Base-by-base conservation (phyloP, 2,797 vertebrate species). In the Galago senegalensis region DNA sequence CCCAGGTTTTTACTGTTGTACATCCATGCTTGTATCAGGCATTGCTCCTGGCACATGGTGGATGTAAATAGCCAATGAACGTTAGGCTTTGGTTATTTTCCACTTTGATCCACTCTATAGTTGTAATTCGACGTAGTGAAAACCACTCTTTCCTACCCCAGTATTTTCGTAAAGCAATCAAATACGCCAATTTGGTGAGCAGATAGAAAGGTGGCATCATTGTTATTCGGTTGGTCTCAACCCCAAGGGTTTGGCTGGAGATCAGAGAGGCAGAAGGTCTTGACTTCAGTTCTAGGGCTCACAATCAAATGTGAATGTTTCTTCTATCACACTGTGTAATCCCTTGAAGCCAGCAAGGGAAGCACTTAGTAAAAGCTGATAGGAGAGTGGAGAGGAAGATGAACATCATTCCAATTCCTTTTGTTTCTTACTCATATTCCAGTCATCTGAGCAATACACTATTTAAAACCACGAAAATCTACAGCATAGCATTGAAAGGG, bases 361-460 rank as follows among this genome's bases (percentile, higher is more conserved):
- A 46, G 16, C 34, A 25, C 7, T 82, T 46, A 49, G 46, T 86
- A 87, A 95, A 94, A 94, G n/a, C 37, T 94, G 21, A 69, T 60
- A 70, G 34, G 11, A 75, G 65, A 88, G 53, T 69, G 31, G 23
- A 94, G 17, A 61, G 27, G 25, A 90, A 49, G 73, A 81, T 73
- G 61, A 92, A 60, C 6, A 37, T 37, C 37, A 67, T 81, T 91
- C 14, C 56, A 91, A 40, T 89, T 91, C 83, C 6, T 89, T 89
- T 82, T 75, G 61, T 86, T 93, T 89, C 40, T 96, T 89, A 85
- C 25, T 94, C 27, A 49, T 82, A 87, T 96, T 93, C 67, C 69
- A 83, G 82, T 90, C 27, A 80, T 93, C 58, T 60, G 37, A 87
- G 43, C 20, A 96, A 88, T 31, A 90, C 7, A 27, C 56, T 90